Percentiles rank a stretch among this genome's conserved stretches.
phyloP scores from a whole-genome alignment of 2,113 vertebrate species.

The Sigmodon hispidus region DNA sequence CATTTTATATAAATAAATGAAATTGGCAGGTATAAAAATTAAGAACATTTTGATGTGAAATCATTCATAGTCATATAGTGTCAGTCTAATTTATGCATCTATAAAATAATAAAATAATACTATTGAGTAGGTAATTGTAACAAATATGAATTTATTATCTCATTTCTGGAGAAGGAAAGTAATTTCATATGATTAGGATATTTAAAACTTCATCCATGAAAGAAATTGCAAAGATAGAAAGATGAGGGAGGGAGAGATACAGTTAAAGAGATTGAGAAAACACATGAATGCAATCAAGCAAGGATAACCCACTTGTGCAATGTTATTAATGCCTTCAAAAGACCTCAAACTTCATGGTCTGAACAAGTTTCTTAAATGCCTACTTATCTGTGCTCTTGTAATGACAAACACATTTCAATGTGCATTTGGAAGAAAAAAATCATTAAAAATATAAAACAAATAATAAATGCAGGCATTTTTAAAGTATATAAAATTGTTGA shows the following conservation, averaged over 20 bases:
- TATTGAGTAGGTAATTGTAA: not conserved
- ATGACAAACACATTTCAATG: not conserved
- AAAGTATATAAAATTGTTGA: not conserved
- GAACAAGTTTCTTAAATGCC: not conserved
- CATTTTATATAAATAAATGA: not conserved
- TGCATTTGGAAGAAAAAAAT: not conserved
- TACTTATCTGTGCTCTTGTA: not conserved
- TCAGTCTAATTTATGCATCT: not conserved
- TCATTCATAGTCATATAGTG: not conserved
- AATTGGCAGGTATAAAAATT: no score
- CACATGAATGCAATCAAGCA: not conserved
- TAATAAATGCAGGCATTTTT: not conserved
- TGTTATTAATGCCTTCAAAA: not conserved
- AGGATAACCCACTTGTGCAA: not conserved
- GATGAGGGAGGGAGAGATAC: no score
- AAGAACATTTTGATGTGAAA: not conserved
- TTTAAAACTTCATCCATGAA: not conserved
- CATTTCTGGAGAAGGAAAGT: not conserved
- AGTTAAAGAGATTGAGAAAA: not conserved
- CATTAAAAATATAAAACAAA: not conserved
- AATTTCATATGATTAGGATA: no score
- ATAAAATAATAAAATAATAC: not conserved
- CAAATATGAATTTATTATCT: not conserved
- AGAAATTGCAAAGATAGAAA: not conserved
- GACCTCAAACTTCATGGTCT: not conserved